phyloP scores from a whole-genome alignment of 1,140 invertebrate species.

The Orchesella cincta region DNA sequence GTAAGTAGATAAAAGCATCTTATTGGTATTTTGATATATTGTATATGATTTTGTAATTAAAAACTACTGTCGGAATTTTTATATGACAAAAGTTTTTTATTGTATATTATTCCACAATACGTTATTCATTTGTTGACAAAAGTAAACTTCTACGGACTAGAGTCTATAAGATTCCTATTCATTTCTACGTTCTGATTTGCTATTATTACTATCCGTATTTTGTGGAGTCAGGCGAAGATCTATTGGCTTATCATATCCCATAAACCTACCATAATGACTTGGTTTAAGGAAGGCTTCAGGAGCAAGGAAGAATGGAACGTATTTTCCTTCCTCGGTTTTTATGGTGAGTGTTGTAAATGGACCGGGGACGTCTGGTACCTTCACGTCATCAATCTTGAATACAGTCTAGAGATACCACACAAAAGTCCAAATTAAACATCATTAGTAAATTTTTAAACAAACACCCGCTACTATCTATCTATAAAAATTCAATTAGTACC shows the following conservation, averaged over 20 bases:
- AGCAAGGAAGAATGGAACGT: conserved; percentile 72
- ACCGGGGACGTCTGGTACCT: conserved; percentile 73
- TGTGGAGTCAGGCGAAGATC: conserved; percentile 65
- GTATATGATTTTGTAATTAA: too few species aligned
- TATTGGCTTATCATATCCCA: conserved; percentile 88
- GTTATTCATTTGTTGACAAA: background rate
- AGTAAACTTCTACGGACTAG: background rate
- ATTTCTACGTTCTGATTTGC: background rate
- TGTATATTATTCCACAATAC: background rate
- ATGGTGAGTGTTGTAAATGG: conserved; percentile 77
- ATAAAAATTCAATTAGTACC: conserved; percentile 61
- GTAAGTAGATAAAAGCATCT: too few species aligned
- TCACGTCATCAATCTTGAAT: conserved; percentile 75
- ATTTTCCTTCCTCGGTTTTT: conserved; percentile 56
- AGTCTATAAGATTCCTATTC: background rate
- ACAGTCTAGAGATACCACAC: too few species aligned
- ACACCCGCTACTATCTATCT: too few species aligned
- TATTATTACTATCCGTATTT: background rate
- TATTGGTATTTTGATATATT: too few species aligned
- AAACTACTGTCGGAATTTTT: too few species aligned
- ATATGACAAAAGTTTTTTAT: background rate
- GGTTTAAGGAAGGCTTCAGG: conserved; percentile 67
- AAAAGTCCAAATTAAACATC: conserved; percentile 4
- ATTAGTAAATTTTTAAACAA: background rate
- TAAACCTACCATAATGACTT: conserved; percentile 76